These are phyloP conservation scores for Phrynocephalus versicolor DNA, from an alignment of 2,113 vertebrate genomes.

Conservation along the genomic window DNA sequence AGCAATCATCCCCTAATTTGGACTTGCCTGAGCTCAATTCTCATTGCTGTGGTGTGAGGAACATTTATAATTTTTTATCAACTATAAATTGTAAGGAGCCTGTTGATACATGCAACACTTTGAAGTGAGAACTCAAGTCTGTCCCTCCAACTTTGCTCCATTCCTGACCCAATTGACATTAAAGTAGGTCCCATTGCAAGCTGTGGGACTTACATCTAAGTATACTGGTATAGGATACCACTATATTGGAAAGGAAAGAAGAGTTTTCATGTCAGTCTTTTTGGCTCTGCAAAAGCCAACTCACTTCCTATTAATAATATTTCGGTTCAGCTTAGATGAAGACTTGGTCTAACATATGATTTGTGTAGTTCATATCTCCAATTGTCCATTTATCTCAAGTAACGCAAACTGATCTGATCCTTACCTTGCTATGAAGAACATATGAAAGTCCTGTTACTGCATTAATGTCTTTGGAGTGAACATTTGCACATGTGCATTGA, in stretches of 20 bases:
- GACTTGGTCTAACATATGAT: background rate
- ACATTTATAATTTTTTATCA: background rate
- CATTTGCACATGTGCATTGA: too few species aligned
- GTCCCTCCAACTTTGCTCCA: background rate
- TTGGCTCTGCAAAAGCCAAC: background rate
- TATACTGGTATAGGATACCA: too few species aligned
- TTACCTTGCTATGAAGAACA: too few species aligned
- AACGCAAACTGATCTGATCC: too few species aligned
- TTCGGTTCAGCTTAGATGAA: background rate
- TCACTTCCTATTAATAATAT: background rate
- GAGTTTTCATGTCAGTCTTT: background rate
- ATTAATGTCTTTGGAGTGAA: too few species aligned
- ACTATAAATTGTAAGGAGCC: background rate
- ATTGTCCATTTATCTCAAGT: too few species aligned
- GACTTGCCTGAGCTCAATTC: background rate
- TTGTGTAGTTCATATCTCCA: background rate
- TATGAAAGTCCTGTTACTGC: too few species aligned
- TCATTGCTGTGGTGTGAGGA: background rate
- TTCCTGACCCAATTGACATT: background rate
- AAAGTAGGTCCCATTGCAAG: background rate
- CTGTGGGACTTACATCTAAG: too few species aligned
- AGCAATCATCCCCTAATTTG: constrained; percentile 15
- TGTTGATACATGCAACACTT: background rate
- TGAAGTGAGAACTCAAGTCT: background rate
- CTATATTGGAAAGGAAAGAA: background rate